Evolutionary conservation across 1,140 invertebrate species (phyloP), one percentile per base, ranked within the genome.

Genomic region (Orius laevigatus): DNA sequence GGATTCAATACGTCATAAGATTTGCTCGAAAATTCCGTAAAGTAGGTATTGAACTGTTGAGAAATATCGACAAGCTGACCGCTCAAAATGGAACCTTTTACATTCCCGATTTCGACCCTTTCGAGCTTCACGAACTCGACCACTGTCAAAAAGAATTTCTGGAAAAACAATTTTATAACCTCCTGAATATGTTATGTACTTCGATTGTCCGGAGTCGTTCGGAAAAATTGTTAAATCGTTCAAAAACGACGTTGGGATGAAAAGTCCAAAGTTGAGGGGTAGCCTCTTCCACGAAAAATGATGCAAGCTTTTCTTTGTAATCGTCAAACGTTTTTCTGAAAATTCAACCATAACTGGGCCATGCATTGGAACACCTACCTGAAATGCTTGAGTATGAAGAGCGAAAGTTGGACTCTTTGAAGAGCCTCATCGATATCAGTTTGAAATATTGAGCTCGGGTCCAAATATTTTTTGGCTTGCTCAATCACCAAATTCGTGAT

Each of bases 91-190:
- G 84, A 75, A 38, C 91, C 88, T 61, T 88, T 82, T 51, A 91
- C 74, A 5, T 91, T 91, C 49, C 91, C 90, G 55, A 95, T 81
- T 71, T 95, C 91, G 25, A 95, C 81, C 68, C 93, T 91, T 67
- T 94, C 91, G 50, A 97, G 67, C 64, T 95, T 94, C 58, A 83
- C 78, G 64, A 95, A 95, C 66, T 96, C 91, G 46, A 88, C 62
- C 2, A 92, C 85, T 3, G 87, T 91, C 61, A 89, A 76, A 63
- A 95, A 94, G 58, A 95, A 81, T 72, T 83, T 80, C 77, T 72
- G 55, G 15, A 63, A 55, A 40, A 51, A 50, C 47, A 11, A 49
- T 19, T 32, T 12, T 12, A 20, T 36, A 49, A 42, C 50, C 34
- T 15, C 10, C 19, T 14, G 14, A 41, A 46, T 46, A 32, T 12